Evolutionary conservation across 2,888 invertebrate species (phyloP), one percentile per base, ranked within the genome.

Genomic region (Eremobia ochroleuca): DNA sequence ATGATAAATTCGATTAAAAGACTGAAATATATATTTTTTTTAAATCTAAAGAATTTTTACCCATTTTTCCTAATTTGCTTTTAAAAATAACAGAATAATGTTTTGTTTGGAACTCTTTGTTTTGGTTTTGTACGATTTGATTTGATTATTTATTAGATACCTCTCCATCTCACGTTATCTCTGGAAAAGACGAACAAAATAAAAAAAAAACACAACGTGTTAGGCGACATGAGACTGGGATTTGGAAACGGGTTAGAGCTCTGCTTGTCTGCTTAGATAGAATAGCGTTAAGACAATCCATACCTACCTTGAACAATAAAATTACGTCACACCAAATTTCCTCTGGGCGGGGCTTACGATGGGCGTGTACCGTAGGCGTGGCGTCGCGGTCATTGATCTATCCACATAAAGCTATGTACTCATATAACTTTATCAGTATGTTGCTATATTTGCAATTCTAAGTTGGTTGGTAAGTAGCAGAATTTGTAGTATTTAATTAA

Each of bases 301-400:
- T 76, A 77, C 55, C 65, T 73, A 76, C 34, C 18, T 64, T 59
- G 58, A 55, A 43, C 25, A 68, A 55, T 55, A 40, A 64, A 76
- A 90, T 90, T 89, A 91, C 90, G 90, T 90, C 85, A 91, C 72
- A 77, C 85, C 86, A 76, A 89, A 89, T 88, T 85, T 85, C 86
- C 81, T 90, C 87, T 93, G 91, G 96, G 96, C 95, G 95, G 94
- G 85, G 93, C 93, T 28, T 79, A 4, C 37, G 58, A 78, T 92
- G 84, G 96, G 95, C 95, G 96, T 94, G 93, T 79, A 74, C 31
- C 8, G 65, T 81, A 88, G 96, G 96, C 95, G 96, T 95, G 96
- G 94, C 90, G 25, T 80, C 2, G 58, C 87, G 96, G 95, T 92
- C 95, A 90, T 83, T 93, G 95, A 95, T 91, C 87, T 85, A 88